A percentile compares a stretch with the other conserved stretches of the same genome.
Conservation (phyloP, 2,113 vertebrate species). For the Limanda limanda region DNA sequence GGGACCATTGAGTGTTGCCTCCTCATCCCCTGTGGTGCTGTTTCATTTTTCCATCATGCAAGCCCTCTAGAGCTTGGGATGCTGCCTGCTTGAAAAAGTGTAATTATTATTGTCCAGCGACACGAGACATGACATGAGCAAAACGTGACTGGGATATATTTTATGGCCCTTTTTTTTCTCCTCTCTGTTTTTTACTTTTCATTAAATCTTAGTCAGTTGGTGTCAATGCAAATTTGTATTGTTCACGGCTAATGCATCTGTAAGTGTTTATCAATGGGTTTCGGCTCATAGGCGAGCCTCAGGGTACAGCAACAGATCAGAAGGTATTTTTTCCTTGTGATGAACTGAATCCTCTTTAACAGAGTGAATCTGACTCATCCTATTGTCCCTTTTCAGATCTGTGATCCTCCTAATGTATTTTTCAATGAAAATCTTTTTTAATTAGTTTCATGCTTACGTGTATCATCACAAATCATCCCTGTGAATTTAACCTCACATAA, state of each 20-base stretch:
- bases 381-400: not conserved
- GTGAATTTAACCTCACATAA: not conserved
- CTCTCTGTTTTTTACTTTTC: not conserved
- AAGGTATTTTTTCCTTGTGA: not conserved
- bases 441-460: too few relatives aligned
- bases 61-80: constrained; percentile 16
- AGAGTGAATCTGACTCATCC: not conserved
- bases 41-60: constrained; percentile 36
- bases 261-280: not conserved
- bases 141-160: not conserved
- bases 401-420: not conserved
- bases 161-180: not conserved
- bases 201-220: too few relatives aligned
- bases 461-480: too few relatives aligned
- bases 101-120: constrained; percentile 44
- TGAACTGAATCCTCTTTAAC: not conserved
- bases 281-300: not conserved
- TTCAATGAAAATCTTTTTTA: constrained; percentile 8
- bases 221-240: not conserved
- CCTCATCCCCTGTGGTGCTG: constrained; percentile 31
- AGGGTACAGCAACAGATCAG: not conserved
- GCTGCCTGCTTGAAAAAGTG: constrained; percentile 42
- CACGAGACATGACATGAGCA: constrained; percentile 4
- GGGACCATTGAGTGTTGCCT: constrained; percentile 34
- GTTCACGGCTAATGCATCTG: not conserved